phyloP scores from a whole-genome alignment of 30 jellyfish, hydroid and myxozoan genomes.

The Aurelia aurita region DNA sequence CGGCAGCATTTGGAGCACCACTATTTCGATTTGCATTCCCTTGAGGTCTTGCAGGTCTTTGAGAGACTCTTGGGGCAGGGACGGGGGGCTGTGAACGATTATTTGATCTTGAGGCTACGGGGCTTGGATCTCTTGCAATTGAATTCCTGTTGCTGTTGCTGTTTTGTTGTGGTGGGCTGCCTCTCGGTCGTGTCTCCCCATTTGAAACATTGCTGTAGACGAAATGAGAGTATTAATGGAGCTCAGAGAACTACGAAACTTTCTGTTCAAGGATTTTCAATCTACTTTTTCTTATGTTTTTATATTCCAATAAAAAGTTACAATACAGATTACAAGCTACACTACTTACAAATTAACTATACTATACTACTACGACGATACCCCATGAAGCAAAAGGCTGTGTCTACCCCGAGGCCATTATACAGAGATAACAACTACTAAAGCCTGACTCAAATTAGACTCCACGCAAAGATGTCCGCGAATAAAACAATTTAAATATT shows the following conservation, averaged over 20 bases:
- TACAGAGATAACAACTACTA: too few species aligned
- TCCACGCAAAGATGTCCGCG: too few species aligned
- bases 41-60: constrained; percentile 1
- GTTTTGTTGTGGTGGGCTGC: constrained; percentile 25
- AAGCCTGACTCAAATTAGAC: too few species aligned
- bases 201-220: constrained; percentile 6
- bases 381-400: too few species aligned
- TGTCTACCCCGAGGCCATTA: too few species aligned
- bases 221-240: neutral
- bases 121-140: constrained; percentile 11
- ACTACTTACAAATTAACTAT: too few species aligned
- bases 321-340: too few species aligned
- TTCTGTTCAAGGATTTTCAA: too few species aligned
- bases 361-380: too few species aligned
- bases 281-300: too few species aligned
- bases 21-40: neutral
- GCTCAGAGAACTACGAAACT: neutral
- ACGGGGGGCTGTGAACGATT: neutral
- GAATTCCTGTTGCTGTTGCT: constrained; percentile 34
- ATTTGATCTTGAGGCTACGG: constrained; percentile 8
- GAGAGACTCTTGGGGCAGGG: neutral
- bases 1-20: constrained; percentile 17
- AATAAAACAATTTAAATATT: too few species aligned
- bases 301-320: too few species aligned
- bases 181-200: constrained; percentile 36